A percentile compares a stretch with the other conserved stretches of the same genome.
These are phyloP conservation scores for Dinocampus coccinellae DNA, from an alignment of 2,888 invertebrate genomes.

Conservation along the genomic window DNA sequence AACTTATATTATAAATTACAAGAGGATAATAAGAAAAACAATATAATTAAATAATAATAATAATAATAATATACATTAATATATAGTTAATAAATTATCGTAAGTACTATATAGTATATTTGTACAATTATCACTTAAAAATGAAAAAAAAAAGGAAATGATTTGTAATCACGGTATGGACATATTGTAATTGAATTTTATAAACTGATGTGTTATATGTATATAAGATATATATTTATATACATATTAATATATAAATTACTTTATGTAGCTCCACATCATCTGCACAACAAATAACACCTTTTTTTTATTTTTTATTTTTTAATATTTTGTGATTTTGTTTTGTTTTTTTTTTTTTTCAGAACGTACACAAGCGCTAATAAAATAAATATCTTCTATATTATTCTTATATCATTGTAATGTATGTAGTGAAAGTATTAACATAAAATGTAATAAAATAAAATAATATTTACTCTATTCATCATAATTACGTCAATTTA, in stretches of 20 bases:
- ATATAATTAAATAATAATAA: not conserved
- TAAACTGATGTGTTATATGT: conserved; percentile 38
- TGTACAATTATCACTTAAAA: conserved; percentile 43
- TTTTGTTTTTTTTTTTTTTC: not conserved
- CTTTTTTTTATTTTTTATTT: not conserved
- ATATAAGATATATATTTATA: conserved; percentile 34
- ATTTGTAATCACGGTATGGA: not conserved
- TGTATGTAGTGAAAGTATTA: conserved; percentile 53
- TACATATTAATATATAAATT: conserved; percentile 32
- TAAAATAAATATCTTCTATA: conserved; percentile 67
- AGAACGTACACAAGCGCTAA: conserved; percentile 56
- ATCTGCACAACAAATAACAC: conserved; percentile 40
- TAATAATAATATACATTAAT: not conserved
- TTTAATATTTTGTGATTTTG: too few relatives aligned
- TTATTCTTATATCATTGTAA: conserved; percentile 58
- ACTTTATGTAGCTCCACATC: conserved; percentile 28
- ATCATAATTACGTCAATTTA: too few relatives aligned
- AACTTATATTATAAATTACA: not conserved
- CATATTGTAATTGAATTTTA: conserved; percentile 8
- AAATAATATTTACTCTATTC: not conserved
- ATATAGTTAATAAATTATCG: conserved; percentile 13
- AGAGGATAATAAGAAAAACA: not conserved
- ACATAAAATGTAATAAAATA: conserved; percentile 53
- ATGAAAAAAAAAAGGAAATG: conserved; percentile 21
- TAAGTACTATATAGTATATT: conserved; percentile 40